These are phyloP conservation scores for Gallinago media DNA, from an alignment of 2,113 vertebrate species.

Conservation along the genomic window DNA sequence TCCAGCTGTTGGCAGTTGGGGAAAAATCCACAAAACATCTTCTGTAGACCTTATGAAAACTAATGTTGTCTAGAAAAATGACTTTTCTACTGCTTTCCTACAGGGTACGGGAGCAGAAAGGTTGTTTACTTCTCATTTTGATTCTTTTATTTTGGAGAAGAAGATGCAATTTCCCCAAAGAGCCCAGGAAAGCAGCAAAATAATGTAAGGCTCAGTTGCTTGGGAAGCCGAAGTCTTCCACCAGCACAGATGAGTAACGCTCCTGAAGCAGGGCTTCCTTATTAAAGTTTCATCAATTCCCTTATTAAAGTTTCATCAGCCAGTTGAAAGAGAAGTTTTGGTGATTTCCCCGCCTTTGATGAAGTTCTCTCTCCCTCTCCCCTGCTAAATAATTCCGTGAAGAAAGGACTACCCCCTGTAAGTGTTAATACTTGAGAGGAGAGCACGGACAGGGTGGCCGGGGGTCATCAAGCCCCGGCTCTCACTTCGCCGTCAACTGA, in stretches of 20 bases:
- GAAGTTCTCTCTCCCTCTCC: not conserved
- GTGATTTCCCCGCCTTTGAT: constrained; percentile 44
- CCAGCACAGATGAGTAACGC: not conserved
- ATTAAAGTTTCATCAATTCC: constrained; percentile 24
- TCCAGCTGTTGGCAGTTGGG: not conserved
- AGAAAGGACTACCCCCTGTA: not conserved
- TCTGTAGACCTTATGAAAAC: not conserved
- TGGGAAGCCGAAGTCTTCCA: not conserved
- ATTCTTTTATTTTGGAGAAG: not conserved
- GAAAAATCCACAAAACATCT: not conserved
- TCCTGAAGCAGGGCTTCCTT: not conserved
- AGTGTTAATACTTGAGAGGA: not conserved
- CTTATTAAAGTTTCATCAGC: constrained; percentile 37
- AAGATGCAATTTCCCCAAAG: not conserved
- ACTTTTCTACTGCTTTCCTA: not conserved
- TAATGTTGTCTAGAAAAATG: not conserved
- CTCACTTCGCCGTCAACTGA: not conserved
- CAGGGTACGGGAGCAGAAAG: not conserved
- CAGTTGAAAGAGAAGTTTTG: not conserved
- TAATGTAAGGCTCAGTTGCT: not conserved
- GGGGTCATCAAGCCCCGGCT: not conserved
- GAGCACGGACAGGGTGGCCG: fast-evolving
- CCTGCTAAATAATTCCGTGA: not conserved
- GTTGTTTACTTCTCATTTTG: not conserved
- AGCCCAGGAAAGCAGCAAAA: not conserved